Evolutionary conservation across 2,113 vertebrate species (phyloP), one percentile per base, ranked within the genome.

Genomic region (Pteropus alecto): DNA sequence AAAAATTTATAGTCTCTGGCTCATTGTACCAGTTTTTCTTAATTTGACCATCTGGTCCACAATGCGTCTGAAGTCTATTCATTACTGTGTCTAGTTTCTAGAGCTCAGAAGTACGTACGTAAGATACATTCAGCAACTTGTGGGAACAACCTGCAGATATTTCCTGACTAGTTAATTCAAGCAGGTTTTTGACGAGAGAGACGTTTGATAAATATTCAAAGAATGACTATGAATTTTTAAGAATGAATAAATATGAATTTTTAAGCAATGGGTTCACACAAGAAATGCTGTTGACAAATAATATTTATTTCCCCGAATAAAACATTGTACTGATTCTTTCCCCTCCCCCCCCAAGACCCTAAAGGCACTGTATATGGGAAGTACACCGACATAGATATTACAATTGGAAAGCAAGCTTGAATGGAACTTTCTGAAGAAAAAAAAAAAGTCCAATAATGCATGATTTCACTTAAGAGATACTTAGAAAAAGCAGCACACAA

Each of bases 121-220:
- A 67, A 83, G 30, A 6, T 51, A 86, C 24, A 5, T 48, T 77
- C 61, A 81, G 56, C 54, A 68, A 76, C 73, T 68, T 61, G 26
- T 95, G 79, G 82, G 61, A 96, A 68, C 91, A 96, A 86, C n/a
- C 94, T 88, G 33, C 65, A 97, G 51, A 21, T 89, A 96, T 95
- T 95, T 97, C 33, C 90, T 94, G 65, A 91, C 85, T 88, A 89
- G 74, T 22, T 96, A 56, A 41, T 65, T 96, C 54, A 77, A 87
- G 35, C 51, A 95, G 65, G 60, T 46, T 92, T 95, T 58, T 78
- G 86, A 87, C 15, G 38, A 65, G 46, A 67, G 18, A 87, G 56
- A 83, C 16, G 12, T 43, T 67, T 79, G 48, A 87, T 54, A 93
- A 84, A 85, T 87, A 24, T 63, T 90, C 58, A 61, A 56, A 92